Conservation (phyloP, 92 coral and sea anemone species). For the Siderastrea radians region DNA sequence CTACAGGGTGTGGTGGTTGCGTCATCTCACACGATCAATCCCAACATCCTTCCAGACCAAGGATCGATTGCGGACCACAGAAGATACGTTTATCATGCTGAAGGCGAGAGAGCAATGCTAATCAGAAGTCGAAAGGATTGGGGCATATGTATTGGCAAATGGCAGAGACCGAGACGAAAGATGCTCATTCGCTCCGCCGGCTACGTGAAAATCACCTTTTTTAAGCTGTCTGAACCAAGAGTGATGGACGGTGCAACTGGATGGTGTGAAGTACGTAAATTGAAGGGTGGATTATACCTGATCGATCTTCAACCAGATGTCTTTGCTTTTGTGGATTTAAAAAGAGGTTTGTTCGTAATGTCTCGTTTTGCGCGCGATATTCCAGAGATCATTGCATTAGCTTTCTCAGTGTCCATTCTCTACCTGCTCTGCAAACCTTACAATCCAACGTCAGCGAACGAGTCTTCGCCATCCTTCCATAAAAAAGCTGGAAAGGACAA, state of each 20-base stretch:
- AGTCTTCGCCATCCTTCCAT: constrained; percentile 45
- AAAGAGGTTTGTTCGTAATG: constrained; percentile 22
- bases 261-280: constrained; percentile 62
- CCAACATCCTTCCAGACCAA: constrained; percentile 47
- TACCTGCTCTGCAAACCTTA: constrained; percentile 73
- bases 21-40: constrained; percentile 2
- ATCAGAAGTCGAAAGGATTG: neutral
- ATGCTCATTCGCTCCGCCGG: neutral
- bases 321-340: constrained; percentile 33
- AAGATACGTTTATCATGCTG: constrained; percentile 15
- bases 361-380: constrained; percentile 34
- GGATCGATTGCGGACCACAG: too few species aligned
- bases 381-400: constrained; percentile 62
- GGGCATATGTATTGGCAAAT: constrained; percentile 66
- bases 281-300: constrained; percentile 32
- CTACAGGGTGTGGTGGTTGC: too few species aligned
- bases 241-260: neutral
- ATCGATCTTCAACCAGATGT: constrained; percentile 20
- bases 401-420: constrained; percentile 56
- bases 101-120: constrained; percentile 75
- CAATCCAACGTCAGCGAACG: constrained; percentile 24
- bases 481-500: constrained; percentile 8
- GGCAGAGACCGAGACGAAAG: constrained; percentile 24
- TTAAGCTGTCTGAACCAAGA: neutral
- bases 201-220: neutral